phyloP scores from a whole-genome alignment of 2,888 invertebrate genomes.

The Heliconius ethilla region DNA sequence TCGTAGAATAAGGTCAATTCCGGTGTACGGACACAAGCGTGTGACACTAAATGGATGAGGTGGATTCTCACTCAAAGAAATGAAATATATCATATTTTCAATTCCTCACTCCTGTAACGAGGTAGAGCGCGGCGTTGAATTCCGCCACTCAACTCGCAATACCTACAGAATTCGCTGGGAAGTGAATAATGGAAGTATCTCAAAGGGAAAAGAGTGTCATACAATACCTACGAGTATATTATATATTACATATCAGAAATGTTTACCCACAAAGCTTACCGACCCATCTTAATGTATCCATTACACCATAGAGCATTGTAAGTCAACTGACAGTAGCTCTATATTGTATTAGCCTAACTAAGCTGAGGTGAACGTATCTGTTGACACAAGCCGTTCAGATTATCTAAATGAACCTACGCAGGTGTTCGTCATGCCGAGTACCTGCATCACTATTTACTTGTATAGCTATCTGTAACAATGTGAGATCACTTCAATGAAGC shows the following conservation, averaged over 20 bases:
- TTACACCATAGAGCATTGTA: not conserved
- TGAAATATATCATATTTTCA: too few relatives aligned
- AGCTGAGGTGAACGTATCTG: conserved; percentile 6
- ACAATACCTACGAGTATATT: not conserved
- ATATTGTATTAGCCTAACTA: conserved; percentile 17
- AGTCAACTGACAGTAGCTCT: conserved; percentile 2
- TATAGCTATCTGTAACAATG: not conserved
- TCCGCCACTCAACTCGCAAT: not conserved
- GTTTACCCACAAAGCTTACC: not conserved
- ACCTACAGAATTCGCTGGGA: too few relatives aligned
- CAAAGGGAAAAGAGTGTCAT: not conserved
- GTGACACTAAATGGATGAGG: too few relatives aligned
- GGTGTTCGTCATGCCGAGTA: too few relatives aligned
- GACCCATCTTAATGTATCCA: not conserved
- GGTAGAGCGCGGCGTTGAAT: not conserved
- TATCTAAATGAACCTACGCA: conserved; percentile 27
- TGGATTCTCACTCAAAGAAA: too few relatives aligned
- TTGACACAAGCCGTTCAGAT: conserved; percentile 22
- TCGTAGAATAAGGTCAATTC: too few relatives aligned
- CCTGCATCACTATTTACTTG: too few relatives aligned
- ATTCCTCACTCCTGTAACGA: not conserved
- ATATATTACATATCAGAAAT: not conserved
- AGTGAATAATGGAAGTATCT: not conserved
- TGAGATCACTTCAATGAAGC: not conserved
- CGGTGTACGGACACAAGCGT: too few relatives aligned